Evolutionary conservation across 2,113 vertebrate genomes (phyloP).

Genomic region (Cottus gobio): DNA sequence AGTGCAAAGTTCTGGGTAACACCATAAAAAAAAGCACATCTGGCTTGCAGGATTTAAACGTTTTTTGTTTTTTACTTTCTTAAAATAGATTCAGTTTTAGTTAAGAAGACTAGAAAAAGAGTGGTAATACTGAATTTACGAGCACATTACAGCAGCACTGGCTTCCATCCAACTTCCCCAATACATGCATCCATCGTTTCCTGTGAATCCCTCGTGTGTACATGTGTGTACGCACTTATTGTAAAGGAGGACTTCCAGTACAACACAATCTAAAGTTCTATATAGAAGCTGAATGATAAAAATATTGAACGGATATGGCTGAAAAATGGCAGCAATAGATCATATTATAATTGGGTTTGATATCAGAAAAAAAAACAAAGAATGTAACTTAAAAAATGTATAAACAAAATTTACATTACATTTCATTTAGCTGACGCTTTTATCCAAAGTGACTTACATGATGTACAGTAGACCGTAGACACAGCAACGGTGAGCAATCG

Average conservation of each 20-base stretch:
- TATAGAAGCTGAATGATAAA: background rate
- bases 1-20: background rate
- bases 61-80: background rate
- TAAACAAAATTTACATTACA: too few relatives aligned
- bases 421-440: too few relatives aligned
- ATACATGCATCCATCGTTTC: background rate
- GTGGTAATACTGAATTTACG: background rate
- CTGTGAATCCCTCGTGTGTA: background rate
- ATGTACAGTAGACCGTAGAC: too few relatives aligned
- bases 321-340: background rate
- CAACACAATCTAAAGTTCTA: background rate
- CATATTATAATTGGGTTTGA: background rate
- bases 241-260: background rate
- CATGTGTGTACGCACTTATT: background rate
- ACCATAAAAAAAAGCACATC: background rate
- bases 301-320: background rate
- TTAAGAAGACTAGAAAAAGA: background rate
- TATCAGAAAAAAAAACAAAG: background rate
- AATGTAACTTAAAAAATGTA: background rate
- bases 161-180: background rate
- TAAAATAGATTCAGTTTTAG: too few relatives aligned
- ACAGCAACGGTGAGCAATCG: too few relatives aligned
- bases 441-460: too few relatives aligned
- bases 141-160: background rate
- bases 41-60: background rate